Evolutionary conservation across 2,888 invertebrate genomes (phyloP).

Genomic region (Erebia epiphron): DNA sequence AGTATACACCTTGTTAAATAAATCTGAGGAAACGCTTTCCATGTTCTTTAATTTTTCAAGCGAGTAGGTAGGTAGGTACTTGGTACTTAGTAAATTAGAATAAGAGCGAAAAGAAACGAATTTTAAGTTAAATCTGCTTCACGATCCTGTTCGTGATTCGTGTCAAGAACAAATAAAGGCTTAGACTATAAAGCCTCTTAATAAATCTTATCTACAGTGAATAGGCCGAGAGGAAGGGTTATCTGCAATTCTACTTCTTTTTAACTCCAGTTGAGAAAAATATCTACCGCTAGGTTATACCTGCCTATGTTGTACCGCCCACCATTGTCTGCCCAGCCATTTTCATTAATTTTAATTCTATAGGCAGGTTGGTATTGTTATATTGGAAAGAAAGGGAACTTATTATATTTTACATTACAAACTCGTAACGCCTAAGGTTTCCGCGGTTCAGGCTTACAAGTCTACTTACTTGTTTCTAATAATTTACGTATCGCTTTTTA

Average conservation of each 20-base stretch:
- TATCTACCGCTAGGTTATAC: background rate
- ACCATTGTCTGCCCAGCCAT: too few species aligned
- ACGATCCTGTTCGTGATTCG: slow-evolving; percentile 54
- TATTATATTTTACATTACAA: too few species aligned
- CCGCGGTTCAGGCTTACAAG: too few species aligned
- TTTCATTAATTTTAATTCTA: too few species aligned
- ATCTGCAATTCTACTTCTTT: slow-evolving; percentile 57
- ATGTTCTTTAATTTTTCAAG: slow-evolving; percentile 20
- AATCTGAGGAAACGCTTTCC: slow-evolving; percentile 23
- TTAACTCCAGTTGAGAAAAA: slow-evolving; percentile 5
- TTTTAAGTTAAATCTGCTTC: slow-evolving; percentile 25
- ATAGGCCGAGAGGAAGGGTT: slow-evolving; percentile 57
- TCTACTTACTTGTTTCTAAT: too few species aligned
- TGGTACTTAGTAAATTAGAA: slow-evolving; percentile 15
- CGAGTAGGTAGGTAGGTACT: background rate
- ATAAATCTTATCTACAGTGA: slow-evolving; percentile 59
- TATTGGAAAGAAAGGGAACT: too few species aligned
- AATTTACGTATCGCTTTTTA: too few species aligned
- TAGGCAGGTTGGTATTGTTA: too few species aligned
- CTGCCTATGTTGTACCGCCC: background rate
- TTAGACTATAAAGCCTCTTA: slow-evolving; percentile 56
- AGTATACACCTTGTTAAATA: slow-evolving; percentile 4
- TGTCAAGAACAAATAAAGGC: slow-evolving; percentile 73
- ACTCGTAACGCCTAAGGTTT: too few species aligned
- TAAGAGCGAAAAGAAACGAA: slow-evolving; percentile 20